A percentile compares a stretch with the other conserved stretches of the same genome.
Evolutionary conservation across 2,113 vertebrate species (phyloP).

Genomic region (Silurus glanis): DNA sequence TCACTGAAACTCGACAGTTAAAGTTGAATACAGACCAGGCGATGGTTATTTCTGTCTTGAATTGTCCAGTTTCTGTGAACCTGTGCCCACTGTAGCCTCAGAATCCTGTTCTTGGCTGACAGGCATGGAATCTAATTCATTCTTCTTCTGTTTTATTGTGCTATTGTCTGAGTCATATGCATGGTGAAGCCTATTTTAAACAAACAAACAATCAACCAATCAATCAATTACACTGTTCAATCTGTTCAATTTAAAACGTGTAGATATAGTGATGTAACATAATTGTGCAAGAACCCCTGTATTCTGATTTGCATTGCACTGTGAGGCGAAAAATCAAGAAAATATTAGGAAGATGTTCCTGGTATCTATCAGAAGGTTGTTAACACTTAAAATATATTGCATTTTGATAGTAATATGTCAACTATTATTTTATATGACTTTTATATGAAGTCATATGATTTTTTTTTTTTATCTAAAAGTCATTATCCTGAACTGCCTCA

Average conservation of each 20-base stretch:
- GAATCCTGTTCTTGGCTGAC: neutral
- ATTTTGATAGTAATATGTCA: neutral
- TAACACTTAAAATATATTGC: neutral
- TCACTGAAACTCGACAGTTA: neutral
- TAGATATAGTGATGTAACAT: neutral
- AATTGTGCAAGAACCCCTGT: neutral
- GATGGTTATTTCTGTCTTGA: neutral
- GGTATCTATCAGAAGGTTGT: neutral
- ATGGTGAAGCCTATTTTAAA: neutral
- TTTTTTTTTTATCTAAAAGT: neutral
- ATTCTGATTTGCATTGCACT: neutral
- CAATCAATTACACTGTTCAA: no score
- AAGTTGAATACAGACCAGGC: neutral
- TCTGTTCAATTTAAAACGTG: neutral
- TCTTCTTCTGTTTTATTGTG: neutral
- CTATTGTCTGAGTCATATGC: neutral
- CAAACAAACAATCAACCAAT: no score
- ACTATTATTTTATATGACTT: neutral
- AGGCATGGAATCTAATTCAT: neutral
- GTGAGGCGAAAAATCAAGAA: neutral
- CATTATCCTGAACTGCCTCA: neutral
- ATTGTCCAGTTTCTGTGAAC: neutral
- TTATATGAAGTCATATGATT: no score
- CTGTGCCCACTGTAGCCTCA: neutral
- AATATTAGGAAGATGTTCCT: neutral